These are phyloP conservation scores for Orchestes rusci DNA, from an alignment of 2,888 invertebrate species.

Conservation along the genomic window DNA sequence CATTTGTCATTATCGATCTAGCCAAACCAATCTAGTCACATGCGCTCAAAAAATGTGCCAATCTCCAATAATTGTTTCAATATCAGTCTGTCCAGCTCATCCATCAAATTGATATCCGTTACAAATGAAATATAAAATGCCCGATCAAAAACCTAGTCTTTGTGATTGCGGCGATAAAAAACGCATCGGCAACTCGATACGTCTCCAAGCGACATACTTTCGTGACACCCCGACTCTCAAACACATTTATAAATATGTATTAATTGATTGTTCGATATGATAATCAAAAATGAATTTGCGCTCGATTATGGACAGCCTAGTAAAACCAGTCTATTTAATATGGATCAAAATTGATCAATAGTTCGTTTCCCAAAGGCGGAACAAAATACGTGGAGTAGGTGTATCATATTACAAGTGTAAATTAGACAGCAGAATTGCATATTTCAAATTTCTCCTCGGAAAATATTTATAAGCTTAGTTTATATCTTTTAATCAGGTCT, in stretches of 20 bases:
- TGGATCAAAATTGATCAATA: constrained; percentile 7
- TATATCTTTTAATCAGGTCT: no score
- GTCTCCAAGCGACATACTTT: no score
- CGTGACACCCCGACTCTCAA: no score
- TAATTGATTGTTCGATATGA: constrained; percentile 12
- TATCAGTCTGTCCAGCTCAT: neutral
- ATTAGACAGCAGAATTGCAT: neutral
- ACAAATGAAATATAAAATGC: no score
- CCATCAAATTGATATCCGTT: no score
- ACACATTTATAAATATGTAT: constrained; percentile 12
- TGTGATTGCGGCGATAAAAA: no score
- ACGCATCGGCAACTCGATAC: no score
- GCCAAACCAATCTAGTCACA: no score
- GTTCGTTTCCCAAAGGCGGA: neutral
- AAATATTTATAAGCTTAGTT: no score
- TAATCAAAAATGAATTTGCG: constrained; percentile 12
- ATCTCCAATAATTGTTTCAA: neutral
- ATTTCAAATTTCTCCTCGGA: neutral
- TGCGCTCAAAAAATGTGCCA: no score
- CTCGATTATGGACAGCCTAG: constrained; percentile 12
- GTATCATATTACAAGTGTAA: constrained; percentile 1
- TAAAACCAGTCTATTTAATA: constrained; percentile 16
- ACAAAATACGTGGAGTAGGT: constrained; percentile 1
- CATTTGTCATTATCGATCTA: no score
- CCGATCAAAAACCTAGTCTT: no score